These are phyloP conservation scores for Rhabdophis nuchalis DNA, from an alignment of 2,797 vertebrate genomes.

Conservation along the genomic window DNA sequence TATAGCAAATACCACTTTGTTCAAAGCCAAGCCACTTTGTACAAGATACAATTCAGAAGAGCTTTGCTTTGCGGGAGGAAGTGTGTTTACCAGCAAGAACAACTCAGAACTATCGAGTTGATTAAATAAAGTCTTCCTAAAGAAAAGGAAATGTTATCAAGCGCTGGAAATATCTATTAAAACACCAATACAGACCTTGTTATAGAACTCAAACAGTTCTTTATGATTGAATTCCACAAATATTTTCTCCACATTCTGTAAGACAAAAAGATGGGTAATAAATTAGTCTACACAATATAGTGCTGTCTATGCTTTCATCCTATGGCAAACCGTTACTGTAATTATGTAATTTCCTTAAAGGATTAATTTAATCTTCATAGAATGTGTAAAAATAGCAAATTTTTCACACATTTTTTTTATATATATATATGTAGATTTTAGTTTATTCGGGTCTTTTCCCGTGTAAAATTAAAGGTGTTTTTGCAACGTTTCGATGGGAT, in stretches of 20 bases:
- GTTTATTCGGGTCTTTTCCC: too few relatives aligned
- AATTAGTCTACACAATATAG: conserved; percentile 13
- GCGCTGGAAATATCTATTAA: conserved; percentile 66
- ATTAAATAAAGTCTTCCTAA: conserved; percentile 35
- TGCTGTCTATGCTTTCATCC: not conserved
- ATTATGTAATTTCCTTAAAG: conserved; percentile 12
- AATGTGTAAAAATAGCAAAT: conserved; percentile 18
- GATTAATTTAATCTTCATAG: not conserved
- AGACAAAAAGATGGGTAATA: conserved; percentile 20
- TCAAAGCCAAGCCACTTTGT: too few relatives aligned
- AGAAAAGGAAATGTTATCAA: conserved; percentile 46
- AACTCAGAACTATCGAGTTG: conserved; percentile 26
- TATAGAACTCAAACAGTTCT: conserved; percentile 94
- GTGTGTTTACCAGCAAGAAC: conserved; percentile 55
- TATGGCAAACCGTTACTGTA: not conserved
- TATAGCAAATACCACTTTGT: conserved; percentile 17
- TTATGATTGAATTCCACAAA: conserved; percentile 89
- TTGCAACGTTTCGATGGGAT: too few relatives aligned
- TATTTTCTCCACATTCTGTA: conserved; percentile 83
- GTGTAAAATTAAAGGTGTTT: too few relatives aligned
- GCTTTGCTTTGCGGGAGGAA: conserved; percentile 45
- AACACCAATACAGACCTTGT: conserved; percentile 80
- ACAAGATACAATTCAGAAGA: conserved; percentile 40
- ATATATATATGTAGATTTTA: too few relatives aligned
- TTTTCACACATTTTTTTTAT: not conserved